Evolutionary conservation across 2,797 vertebrate genomes (phyloP), one percentile per base, ranked within the genome.

Genomic region (Crocodylus rhombifer): DNA sequence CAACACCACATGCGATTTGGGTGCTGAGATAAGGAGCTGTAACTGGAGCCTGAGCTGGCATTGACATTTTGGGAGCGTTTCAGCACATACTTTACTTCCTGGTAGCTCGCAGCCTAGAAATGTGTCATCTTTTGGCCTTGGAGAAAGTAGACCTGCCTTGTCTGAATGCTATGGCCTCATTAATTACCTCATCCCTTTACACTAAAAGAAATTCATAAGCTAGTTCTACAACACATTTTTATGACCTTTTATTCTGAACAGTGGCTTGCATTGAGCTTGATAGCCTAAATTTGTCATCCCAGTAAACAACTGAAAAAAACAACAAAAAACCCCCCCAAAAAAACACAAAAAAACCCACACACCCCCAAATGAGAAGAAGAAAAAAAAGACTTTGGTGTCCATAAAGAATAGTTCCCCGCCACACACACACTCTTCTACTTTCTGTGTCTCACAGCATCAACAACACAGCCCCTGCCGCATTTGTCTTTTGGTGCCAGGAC

Each of bases 351-450:
- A 36, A 36, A 36, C 30, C 30, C 30, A 36, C 33, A 51, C 42
- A 51, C 42, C 42, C 42, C 21, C 30, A 14, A 0, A 15, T 60
- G 69, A 17, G 82, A 51, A 75, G 55, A 21, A 21, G 20, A 6
- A 13, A 2, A 15, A 36, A 0, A 1, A 17, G 21, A 8, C 0
- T 1, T 23, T 56, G 3, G 67, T 3, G 30, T 11, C 63, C 64
- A 42, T 7, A 60, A 57, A 1, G 2, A 15, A 15, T 36, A 65
- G n/a, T 23, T 26, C 82, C 15, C 62, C 17, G 51, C 62, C 2
- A 0, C 4, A 79, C 62, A 36, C 55, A 18, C 57, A 18, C 23
- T 74, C 74, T 7, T 11, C 21, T 11, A 23, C 30, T 77, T 8
- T 15, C n/a, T 23, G 8, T 12, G 80, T 65, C 30, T 87, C 73